These are phyloP conservation scores for Leptopilina myrica DNA, from an alignment of 2,888 invertebrate genomes.

Conservation along the genomic window DNA sequence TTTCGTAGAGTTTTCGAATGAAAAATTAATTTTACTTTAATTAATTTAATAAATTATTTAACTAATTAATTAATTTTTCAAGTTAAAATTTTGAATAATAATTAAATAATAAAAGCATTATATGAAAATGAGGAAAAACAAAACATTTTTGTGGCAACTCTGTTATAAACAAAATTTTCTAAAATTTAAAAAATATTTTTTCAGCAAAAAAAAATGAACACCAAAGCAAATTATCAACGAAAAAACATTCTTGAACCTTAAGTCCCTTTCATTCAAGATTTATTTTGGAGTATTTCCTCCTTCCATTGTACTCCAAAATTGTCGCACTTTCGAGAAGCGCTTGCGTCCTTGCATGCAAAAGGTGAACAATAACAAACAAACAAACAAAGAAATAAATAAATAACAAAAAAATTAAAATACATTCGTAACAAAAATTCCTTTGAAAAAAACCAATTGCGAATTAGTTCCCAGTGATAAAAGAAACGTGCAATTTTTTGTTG, in stretches of 20 bases:
- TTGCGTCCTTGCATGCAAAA: conserved; percentile 73
- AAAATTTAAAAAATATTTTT: too few relatives aligned
- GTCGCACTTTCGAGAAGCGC: conserved; percentile 75
- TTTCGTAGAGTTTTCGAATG: too few relatives aligned
- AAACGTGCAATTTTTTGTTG: conserved; percentile 1
- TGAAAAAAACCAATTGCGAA: background rate
- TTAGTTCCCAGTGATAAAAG: background rate
- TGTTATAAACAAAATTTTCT: too few relatives aligned
- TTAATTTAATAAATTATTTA: too few relatives aligned
- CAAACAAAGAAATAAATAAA: conserved; percentile 49
- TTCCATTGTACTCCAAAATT: conserved; percentile 76
- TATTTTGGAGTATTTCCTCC: conserved; percentile 72
- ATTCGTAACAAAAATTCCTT: conserved; percentile 31
- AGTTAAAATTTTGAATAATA: too few relatives aligned
- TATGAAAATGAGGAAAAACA: too few relatives aligned
- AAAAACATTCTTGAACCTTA: conserved; percentile 46
- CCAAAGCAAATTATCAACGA: conserved; percentile 42
- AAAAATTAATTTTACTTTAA: too few relatives aligned
- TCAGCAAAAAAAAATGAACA: conserved; percentile 13
- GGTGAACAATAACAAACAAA: conserved; percentile 46
- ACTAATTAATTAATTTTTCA: too few relatives aligned
- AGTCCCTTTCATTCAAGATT: conserved; percentile 46
- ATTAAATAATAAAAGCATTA: too few relatives aligned
- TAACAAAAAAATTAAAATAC: conserved; percentile 41
- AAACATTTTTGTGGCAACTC: too few relatives aligned